Evolutionary conservation across 1,140 invertebrate species (phyloP), one percentile per base, ranked within the genome.

Genomic region (Drosophila mayri): DNA sequence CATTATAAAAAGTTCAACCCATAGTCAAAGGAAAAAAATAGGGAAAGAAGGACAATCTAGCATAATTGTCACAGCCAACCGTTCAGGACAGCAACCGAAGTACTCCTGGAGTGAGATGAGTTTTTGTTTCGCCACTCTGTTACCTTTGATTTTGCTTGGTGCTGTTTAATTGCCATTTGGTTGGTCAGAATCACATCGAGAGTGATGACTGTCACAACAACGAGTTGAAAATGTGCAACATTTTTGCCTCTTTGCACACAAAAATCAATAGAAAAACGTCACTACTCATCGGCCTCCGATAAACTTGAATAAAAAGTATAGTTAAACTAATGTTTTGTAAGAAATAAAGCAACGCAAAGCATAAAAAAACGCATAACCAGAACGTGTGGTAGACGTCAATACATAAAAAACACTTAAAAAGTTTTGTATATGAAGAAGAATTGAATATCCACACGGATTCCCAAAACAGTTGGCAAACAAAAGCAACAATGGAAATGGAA

Each of bases 1-100:
- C 84, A 88, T 90, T 90, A 88, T 78, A 76, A 90, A 77, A 84
- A 84, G 63, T 84, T 80, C 40, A 79, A 11, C 4, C 20, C 35
- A 38, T 72, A 49, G 32, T 62, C n/a, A 61, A 46, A 72, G 43
- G 11, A 32, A 66, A 28, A 57, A 77, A 77, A 76, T 38, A 43
- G 28, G 28, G 20, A 65, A 43, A 70, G 55, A 49, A 54, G 59
- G 18, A 40, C 49, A 55, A 25, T 57, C 35, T 10, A 41, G 20
- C 35, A 41, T 41, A 37, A 52, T 8, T 47, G 67, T 40, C 43
- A 71, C 43, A 63, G 11, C 30, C 30, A 32, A 32, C 58, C 35
- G 30, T 54, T 61, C 32, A 35, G 43, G 30, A 22, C 50, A 60
- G 46, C 38, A 22, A 20, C 8, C 14, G 8, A 38, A 55, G 14